Evolutionary conservation across 2,113 vertebrate genomes (phyloP).

Genomic region (Turdus rufiventris): DNA sequence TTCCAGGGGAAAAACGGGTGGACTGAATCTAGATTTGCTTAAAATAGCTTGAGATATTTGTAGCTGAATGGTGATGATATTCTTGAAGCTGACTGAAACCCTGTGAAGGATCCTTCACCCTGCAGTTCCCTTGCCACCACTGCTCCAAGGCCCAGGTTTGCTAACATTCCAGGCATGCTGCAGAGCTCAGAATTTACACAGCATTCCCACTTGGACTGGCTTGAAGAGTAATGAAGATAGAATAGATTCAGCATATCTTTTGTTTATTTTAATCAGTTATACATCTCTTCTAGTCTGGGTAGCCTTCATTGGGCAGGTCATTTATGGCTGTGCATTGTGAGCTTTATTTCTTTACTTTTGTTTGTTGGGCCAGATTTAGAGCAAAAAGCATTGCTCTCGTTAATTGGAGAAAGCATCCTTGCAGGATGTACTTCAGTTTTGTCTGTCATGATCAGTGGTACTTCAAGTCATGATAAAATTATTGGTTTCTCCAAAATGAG

Average conservation of each 20-base stretch:
- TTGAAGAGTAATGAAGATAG: not conserved
- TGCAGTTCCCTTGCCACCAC: not conserved
- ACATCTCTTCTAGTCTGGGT: not conserved
- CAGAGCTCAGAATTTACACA: not conserved
- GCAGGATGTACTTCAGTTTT: not conserved
- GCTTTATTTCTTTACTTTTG: not conserved
- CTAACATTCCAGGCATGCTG: not conserved
- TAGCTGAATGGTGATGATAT: not conserved
- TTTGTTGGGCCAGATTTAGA: not conserved
- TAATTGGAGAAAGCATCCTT: not conserved
- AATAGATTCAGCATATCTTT: not conserved
- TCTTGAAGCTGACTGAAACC: not conserved
- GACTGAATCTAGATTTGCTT: not conserved
- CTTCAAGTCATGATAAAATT: not conserved
- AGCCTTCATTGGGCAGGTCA: not conserved
- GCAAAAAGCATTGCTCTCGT: not conserved
- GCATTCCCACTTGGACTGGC: not conserved
- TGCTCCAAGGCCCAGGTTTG: not conserved
- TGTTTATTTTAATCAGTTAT: not conserved
- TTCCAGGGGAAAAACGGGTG: not conserved
- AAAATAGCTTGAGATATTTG: not conserved
- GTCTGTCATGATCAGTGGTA: not conserved
- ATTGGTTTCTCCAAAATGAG: not conserved
- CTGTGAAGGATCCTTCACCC: not conserved
- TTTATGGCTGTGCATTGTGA: not conserved